phyloP scores from a whole-genome alignment of 2,113 vertebrate species.

The Pipa parva region DNA sequence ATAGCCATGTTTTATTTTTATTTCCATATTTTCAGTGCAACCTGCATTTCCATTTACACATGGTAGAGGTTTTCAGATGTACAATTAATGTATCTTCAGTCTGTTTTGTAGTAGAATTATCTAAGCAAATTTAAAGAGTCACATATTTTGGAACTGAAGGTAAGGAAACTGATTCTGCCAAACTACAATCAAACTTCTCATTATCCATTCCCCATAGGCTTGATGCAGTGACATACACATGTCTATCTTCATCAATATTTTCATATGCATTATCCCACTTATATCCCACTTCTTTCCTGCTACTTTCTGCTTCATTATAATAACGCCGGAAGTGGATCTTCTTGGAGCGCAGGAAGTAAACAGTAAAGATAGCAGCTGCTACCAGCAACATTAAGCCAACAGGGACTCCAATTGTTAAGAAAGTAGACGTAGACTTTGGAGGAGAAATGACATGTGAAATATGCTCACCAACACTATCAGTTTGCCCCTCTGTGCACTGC shows the following conservation, averaged over 20 bases:
- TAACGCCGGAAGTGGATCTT: slow-evolving; percentile 35
- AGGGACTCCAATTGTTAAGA: not conserved
- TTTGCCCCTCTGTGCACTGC: slow-evolving; percentile 25
- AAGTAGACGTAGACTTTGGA: not conserved
- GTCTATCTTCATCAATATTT: slow-evolving; percentile 1
- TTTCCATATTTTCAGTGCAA: too few species aligned
- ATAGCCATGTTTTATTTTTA: too few species aligned
- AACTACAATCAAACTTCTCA: not conserved
- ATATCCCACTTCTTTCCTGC: not conserved
- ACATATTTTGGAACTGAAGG: not conserved
- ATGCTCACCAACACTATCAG: not conserved
- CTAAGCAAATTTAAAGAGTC: not conserved
- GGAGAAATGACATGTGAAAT: not conserved
- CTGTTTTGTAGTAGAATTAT: too few species aligned
- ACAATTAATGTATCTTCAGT: too few species aligned
- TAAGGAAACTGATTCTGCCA: not conserved
- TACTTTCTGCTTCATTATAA: slow-evolving; percentile 12
- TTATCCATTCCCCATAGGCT: slow-evolving; percentile 24
- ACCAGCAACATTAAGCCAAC: not conserved
- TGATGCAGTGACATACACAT: slow-evolving; percentile 21
- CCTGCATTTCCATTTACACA: too few species aligned
- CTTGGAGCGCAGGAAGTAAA: not conserved
- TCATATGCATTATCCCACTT: slow-evolving; percentile 15
- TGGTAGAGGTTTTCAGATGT: too few species aligned
- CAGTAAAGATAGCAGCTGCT: not conserved